Percentiles rank a stretch among this genome's conserved stretches.
Evolutionary conservation across 2,113 vertebrate genomes (phyloP).

Genomic region (Brachyistius frenatus): DNA sequence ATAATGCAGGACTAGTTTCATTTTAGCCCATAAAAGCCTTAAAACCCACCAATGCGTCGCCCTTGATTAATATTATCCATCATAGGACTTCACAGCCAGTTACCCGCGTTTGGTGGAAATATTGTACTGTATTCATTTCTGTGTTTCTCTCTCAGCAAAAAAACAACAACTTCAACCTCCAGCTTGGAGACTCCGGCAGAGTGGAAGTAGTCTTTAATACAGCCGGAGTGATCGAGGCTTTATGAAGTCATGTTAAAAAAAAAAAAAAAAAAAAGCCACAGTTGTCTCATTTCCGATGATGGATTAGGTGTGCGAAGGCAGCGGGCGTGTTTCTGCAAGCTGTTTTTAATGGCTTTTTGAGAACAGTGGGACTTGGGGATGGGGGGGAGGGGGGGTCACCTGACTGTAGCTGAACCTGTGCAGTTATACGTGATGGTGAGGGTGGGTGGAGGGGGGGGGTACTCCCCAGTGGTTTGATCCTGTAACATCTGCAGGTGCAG

Average conservation of each 20-base stretch:
- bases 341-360: constrained; percentile 36
- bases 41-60: not conserved
- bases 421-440: no score
- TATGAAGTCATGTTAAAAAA: not conserved
- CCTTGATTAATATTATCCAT: constrained; percentile 47
- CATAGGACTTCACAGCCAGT: constrained; percentile 27
- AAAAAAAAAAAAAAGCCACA: constrained; percentile 2
- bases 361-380: constrained; percentile 11
- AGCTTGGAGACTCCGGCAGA: not conserved
- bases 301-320: constrained; percentile 42
- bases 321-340: constrained; percentile 21
- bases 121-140: not conserved
- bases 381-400: not conserved
- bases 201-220: not conserved
- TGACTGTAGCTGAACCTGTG: not conserved
- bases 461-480: not conserved
- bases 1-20: constrained; percentile 15
- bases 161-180: no score
- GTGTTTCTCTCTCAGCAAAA: not conserved
- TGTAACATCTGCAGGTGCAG: not conserved
- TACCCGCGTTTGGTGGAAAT: constrained; percentile 11
- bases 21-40: constrained; percentile 6
- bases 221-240: constrained; percentile 6
- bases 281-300: constrained; percentile 44
- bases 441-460: no score